A percentile compares a stretch with the other conserved stretches of the same genome.
phyloP scores from a whole-genome alignment of 2,888 invertebrate species.

The Hydrotaea diabolus region DNA sequence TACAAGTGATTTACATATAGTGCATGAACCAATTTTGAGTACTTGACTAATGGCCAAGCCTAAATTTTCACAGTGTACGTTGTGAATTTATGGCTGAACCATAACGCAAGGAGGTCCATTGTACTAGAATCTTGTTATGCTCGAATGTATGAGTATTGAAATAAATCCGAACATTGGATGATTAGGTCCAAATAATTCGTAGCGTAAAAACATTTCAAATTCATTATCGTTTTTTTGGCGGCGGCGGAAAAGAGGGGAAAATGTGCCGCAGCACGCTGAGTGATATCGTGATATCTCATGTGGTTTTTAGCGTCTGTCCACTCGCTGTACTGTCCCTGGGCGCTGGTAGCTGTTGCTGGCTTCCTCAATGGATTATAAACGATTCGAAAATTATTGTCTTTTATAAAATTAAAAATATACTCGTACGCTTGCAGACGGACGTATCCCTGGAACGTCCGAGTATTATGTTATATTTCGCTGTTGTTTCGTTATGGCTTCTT shows the following conservation, averaged over 20 bases:
- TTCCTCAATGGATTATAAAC: slow-evolving; percentile 72
- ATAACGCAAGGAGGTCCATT: not conserved
- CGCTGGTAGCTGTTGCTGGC: slow-evolving; percentile 26
- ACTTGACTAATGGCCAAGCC: not conserved
- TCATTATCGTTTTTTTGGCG: not conserved
- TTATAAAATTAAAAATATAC: slow-evolving; percentile 64
- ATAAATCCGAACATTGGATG: not conserved
- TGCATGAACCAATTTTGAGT: no score
- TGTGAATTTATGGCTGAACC: not conserved
- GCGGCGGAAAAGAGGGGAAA: not conserved
- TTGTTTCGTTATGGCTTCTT: not conserved
- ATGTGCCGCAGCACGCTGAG: slow-evolving; percentile 17
- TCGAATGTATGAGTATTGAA: not conserved
- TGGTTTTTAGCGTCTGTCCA: not conserved
- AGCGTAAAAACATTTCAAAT: not conserved
- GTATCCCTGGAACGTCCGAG: not conserved
- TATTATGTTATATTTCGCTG: not conserved
- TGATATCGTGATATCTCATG: not conserved
- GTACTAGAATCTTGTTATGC: not conserved
- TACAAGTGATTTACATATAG: no score
- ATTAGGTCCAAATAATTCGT: not conserved
- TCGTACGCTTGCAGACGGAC: not conserved
- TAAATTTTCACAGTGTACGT: not conserved
- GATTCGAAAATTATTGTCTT: slow-evolving; percentile 74
- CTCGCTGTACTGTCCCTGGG: not conserved